phyloP scores from a whole-genome alignment of 2,113 vertebrate species.

The Penelope pileata region DNA sequence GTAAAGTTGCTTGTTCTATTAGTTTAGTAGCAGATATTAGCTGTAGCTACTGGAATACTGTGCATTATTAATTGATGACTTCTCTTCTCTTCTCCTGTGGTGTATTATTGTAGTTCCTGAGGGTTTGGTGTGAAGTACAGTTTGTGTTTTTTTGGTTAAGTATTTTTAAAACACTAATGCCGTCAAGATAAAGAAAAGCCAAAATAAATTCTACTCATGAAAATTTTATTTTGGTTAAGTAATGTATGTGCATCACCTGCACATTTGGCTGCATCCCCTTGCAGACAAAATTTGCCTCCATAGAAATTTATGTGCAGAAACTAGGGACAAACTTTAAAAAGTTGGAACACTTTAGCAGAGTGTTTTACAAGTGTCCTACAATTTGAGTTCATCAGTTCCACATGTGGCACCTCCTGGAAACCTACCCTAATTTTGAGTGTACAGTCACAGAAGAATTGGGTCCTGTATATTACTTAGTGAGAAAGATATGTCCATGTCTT shows the following conservation, averaged over 20 bases:
- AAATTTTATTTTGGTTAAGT: constrained; percentile 57
- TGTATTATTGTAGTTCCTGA: constrained; percentile 19
- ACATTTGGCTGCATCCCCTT: constrained; percentile 37
- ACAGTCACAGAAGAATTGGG: background rate
- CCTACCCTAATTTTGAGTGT: background rate
- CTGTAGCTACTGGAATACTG: background rate
- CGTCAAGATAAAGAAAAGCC: constrained; percentile 12
- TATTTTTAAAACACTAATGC: constrained; percentile 20
- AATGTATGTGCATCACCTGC: constrained; percentile 1
- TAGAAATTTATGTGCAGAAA: constrained; percentile 39
- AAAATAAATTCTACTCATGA: constrained; percentile 52
- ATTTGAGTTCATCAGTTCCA: constrained; percentile 31
- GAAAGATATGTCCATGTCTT: background rate
- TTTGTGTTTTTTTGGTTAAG: constrained; percentile 21
- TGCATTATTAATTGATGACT: constrained; percentile 45
- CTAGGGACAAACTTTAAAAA: constrained; percentile 38
- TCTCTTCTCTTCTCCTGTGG: constrained; percentile 21
- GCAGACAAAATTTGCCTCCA: constrained; percentile 26
- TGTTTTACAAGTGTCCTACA: constrained; percentile 31
- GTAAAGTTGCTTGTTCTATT: background rate
- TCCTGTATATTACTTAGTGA: background rate
- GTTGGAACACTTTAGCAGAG: constrained; percentile 5
- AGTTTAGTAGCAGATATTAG: background rate
- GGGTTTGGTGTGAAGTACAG: background rate
- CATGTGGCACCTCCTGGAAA: background rate